phyloP scores from a whole-genome alignment of 1,140 invertebrate genomes.

The Samia ricini region DNA sequence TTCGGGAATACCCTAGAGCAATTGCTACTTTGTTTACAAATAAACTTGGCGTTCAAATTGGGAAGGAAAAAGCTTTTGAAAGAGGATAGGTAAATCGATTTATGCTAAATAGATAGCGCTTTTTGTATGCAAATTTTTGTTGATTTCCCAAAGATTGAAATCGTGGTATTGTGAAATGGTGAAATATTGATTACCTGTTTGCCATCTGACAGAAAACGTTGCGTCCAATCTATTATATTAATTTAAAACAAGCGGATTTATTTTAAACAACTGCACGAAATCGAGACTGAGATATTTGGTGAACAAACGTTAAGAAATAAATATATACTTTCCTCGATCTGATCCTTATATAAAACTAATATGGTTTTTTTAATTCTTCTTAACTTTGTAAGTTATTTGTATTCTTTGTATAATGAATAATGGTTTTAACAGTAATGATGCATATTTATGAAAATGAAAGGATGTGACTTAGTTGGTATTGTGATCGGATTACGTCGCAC shows the following conservation, averaged over 20 bases:
- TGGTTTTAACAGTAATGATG: too few species aligned
- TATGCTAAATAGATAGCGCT: slow-evolving; percentile 72
- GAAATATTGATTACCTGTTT: slow-evolving; percentile 48
- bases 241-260: slow-evolving; percentile 9
- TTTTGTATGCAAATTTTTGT: slow-evolving; percentile 73
- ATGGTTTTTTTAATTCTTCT: too few species aligned
- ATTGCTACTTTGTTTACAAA: slow-evolving; percentile 73
- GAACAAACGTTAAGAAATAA: too few species aligned
- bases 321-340: too few species aligned
- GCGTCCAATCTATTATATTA: neutral
- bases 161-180: slow-evolving; percentile 55
- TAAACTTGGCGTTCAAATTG: slow-evolving; percentile 67
- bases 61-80: slow-evolving; percentile 67
- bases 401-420: too few species aligned
- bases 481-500: too few species aligned
- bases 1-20: slow-evolving; percentile 70
- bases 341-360: too few species aligned
- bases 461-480: too few species aligned
- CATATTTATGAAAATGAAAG: too few species aligned
- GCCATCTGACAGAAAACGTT: slow-evolving; percentile 28
- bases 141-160: slow-evolving; percentile 71
- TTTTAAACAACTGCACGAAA: slow-evolving; percentile 1
- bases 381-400: too few species aligned
- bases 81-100: slow-evolving; percentile 73
- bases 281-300: neutral